A percentile compares a stretch with the other conserved stretches of the same genome.
These are phyloP conservation scores for Gouania willdenowi DNA, from an alignment of 2,797 vertebrate genomes.

Conservation along the genomic window DNA sequence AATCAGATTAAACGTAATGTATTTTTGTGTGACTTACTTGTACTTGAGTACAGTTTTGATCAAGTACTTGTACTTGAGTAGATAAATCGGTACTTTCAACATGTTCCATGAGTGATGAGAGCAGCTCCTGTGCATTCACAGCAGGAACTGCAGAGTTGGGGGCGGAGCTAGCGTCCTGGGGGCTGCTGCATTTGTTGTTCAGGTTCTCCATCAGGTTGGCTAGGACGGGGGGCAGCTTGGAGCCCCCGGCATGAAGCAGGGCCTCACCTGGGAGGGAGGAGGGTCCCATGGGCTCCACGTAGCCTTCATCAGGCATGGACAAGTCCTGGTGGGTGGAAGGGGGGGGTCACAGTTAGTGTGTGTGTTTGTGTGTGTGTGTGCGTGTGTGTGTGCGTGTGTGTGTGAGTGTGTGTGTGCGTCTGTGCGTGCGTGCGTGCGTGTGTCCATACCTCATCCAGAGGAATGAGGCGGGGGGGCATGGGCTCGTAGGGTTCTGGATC, in stretches of 20 bases:
- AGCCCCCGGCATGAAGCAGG: conserved; percentile 69
- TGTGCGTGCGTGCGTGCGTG: neutral
- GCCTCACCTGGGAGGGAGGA: conserved; percentile 19
- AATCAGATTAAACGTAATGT: no score
- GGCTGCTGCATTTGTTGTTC: conserved; percentile 71
- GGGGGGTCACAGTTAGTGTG: neutral
- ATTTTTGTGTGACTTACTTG: no score
- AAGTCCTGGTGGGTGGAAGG: conserved; percentile 75
- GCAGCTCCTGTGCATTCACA: conserved; percentile 91
- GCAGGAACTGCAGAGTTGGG: conserved; percentile 55
- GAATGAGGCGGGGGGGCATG: conserved; percentile 88
- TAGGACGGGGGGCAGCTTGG: conserved; percentile 89
- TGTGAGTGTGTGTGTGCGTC: neutral
- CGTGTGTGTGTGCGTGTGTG: no score
- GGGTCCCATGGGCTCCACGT: conserved; percentile 77
- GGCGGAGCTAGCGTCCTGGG: conserved; percentile 62
- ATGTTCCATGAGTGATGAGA: conserved; percentile 93
- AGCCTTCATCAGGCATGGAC: conserved; percentile 76
- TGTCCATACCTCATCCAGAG: conserved; percentile 84
- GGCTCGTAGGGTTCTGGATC: conserved; percentile 92
- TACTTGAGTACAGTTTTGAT: no score
- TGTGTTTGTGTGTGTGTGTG: no score
- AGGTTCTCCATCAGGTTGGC: conserved; percentile 93
- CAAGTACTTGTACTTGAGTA: no score
- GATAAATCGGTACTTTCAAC: no score